phyloP scores from a whole-genome alignment of 2,888 invertebrate species.

The Brenthis hecate region DNA sequence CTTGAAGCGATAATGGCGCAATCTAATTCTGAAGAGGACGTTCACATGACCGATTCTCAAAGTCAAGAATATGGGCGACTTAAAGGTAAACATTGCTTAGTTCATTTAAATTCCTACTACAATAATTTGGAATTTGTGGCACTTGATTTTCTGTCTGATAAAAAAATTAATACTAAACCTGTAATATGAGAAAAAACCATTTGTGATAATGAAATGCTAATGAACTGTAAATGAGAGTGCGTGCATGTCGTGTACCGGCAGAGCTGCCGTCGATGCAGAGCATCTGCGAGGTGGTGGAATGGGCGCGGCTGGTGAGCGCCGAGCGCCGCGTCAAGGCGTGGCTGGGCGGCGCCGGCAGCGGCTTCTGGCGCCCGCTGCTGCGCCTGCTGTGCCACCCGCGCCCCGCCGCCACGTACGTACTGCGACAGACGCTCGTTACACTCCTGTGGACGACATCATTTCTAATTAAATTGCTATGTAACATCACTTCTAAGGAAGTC shows the following conservation, averaged over 20 bases:
- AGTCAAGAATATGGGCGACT: conserved; percentile 33
- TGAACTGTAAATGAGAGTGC: too few relatives aligned
- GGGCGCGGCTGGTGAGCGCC: conserved; percentile 90
- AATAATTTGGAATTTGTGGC: too few relatives aligned
- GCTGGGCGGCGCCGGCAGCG: conserved; percentile 91
- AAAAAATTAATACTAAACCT: too few relatives aligned
- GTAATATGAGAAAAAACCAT: too few relatives aligned
- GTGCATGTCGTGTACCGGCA: conserved; percentile 7
- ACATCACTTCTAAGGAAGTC: too few relatives aligned
- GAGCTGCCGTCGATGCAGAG: conserved; percentile 61
- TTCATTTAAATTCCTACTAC: neutral
- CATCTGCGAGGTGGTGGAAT: conserved; percentile 85
- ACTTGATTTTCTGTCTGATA: too few relatives aligned
- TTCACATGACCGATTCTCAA: conserved; percentile 57
- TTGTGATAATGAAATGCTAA: too few relatives aligned
- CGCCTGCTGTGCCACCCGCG: conserved; percentile 87
- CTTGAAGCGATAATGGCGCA: conserved; percentile 57
- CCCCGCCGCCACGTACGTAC: conserved; percentile 58
- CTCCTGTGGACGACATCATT: too few relatives aligned
- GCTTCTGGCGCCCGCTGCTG: conserved; percentile 93
- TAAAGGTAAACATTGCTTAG: conserved; percentile 19
- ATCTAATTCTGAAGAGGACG: conserved; percentile 53
- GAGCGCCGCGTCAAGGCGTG: conserved; percentile 93
- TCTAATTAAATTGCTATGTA: too few relatives aligned
- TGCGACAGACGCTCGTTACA: too few relatives aligned